Evolutionary conservation across 92 coral and sea anemone genomes (phyloP).

Genomic region (Phenganax marumi): DNA sequence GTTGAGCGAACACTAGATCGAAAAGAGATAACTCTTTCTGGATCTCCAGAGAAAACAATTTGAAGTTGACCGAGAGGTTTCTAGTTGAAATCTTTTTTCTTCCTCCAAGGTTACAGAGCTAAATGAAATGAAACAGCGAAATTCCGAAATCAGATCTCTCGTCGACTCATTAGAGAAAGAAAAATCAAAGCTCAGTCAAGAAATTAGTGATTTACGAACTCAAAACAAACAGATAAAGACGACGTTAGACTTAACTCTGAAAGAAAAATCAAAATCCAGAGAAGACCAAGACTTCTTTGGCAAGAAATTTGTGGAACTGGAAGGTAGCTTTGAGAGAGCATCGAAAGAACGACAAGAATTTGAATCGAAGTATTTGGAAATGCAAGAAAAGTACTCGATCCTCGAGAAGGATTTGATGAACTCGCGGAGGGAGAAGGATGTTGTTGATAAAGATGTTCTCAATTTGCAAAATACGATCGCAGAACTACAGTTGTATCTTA

Average conservation of each 20-base stretch:
- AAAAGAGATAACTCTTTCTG: too few relatives aligned
- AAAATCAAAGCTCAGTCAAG: conserved; percentile 61
- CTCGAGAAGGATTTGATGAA: conserved; percentile 62
- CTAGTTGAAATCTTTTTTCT: conserved; percentile 32
- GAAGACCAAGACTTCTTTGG: conserved; percentile 51
- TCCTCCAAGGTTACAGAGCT: conserved; percentile 37
- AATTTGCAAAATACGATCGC: conserved; percentile 52
- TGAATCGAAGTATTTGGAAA: conserved; percentile 42
- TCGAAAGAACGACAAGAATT: conserved; percentile 57
- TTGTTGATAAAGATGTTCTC: conserved; percentile 60
- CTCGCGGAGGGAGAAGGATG: conserved; percentile 50
- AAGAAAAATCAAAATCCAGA: conserved; percentile 58
- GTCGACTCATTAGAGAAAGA: conserved; percentile 64
- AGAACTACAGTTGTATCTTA: conserved; percentile 58
- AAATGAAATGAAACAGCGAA: conserved; percentile 63
- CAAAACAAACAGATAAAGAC: conserved; percentile 59
- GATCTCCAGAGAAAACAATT: too few relatives aligned
- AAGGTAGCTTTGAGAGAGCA: conserved; percentile 53
- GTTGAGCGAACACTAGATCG: conserved; percentile 6
- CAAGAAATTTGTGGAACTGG: conserved; percentile 58
- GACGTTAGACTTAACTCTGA: conserved; percentile 47
- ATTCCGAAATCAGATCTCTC: conserved; percentile 59
- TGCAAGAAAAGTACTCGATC: conserved; percentile 17
- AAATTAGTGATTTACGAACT: conserved; percentile 52
- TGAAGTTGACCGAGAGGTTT: background rate